Conservation (phyloP, 2,797 vertebrate species). For the Epinephelus malabaricus region DNA sequence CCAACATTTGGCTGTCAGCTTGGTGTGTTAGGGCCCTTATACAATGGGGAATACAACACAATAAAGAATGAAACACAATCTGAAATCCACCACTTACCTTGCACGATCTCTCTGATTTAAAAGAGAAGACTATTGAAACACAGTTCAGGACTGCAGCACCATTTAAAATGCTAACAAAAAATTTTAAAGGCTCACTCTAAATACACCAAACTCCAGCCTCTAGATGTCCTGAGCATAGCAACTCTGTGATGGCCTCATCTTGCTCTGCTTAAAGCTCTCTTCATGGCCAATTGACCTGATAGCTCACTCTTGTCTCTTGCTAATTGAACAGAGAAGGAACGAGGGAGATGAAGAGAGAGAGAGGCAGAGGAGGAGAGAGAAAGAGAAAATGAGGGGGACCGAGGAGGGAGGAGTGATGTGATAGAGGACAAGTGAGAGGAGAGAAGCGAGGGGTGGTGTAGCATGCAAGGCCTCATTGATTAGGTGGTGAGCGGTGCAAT, state of each 20-base stretch:
- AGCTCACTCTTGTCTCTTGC: conserved; percentile 78
- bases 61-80: background rate
- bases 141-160: background rate
- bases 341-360: conserved; percentile 9
- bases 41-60: background rate
- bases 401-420: conserved; percentile 51
- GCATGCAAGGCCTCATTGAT: conserved; percentile 84
- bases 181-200: conserved; percentile 11
- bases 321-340: conserved; percentile 82
- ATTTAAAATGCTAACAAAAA: conserved; percentile 26
- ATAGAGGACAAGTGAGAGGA: conserved; percentile 52
- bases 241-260: conserved; percentile 72
- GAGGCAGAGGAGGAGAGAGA: conserved; percentile 31
- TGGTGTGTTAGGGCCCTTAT: too few species aligned
- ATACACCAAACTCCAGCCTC: conserved; percentile 21
- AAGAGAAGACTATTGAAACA: background rate
- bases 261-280: conserved; percentile 79
- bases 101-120: background rate
- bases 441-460: conserved; percentile 67
- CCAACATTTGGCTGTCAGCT: too few species aligned
- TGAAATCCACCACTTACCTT: background rate
- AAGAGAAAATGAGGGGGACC: conserved; percentile 42
- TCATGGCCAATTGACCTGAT: conserved; percentile 87
- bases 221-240: conserved; percentile 46
- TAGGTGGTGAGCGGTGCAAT: conserved; percentile 84